phyloP scores from a whole-genome alignment of 1,140 invertebrate genomes.

The Stegodyphus dumicola region DNA sequence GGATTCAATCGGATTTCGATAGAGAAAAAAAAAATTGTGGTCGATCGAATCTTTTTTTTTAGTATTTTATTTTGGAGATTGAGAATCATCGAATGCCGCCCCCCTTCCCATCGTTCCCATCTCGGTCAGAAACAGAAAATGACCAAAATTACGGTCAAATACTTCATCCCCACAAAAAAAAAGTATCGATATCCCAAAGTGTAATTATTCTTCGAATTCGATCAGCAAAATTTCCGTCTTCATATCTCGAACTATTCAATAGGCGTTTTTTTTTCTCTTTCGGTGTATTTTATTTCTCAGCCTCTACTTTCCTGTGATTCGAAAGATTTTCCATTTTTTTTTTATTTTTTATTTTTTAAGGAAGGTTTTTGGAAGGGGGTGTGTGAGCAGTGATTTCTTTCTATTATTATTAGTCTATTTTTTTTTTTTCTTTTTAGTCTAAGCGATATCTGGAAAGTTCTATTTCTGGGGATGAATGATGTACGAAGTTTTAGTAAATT shows the following conservation, averaged over 20 bases:
- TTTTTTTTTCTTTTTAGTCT: conserved; percentile 34
- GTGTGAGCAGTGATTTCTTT: neutral
- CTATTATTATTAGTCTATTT: neutral
- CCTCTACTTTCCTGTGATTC: conserved; percentile 16
- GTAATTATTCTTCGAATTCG: conserved; percentile 53
- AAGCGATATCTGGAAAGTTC: conserved; percentile 52
- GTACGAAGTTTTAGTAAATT: conserved; percentile 59
- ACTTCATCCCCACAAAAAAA: conserved; percentile 39
- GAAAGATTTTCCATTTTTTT: neutral
- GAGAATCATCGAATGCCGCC: conserved; percentile 4
- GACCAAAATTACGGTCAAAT: conserved; percentile 60
- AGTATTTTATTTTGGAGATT: conserved; percentile 4
- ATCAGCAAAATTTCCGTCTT: conserved; percentile 25
- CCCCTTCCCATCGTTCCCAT: neutral
- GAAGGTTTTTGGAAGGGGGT: neutral
- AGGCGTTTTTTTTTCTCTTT: conserved; percentile 24
- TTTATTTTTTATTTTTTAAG: neutral
- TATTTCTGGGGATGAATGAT: conserved; percentile 53
- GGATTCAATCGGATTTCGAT: conserved; percentile 47
- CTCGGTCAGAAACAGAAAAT: conserved; percentile 56
- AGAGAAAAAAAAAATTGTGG: conserved; percentile 25
- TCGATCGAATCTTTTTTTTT: conserved; percentile 22
- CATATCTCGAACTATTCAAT: conserved; percentile 52
- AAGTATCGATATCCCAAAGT: conserved; percentile 47
- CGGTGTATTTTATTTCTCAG: conserved; percentile 40